Evolutionary conservation across 2,797 vertebrate genomes (phyloP), one percentile per base, ranked within the genome.

Genomic region (Rhinichthys osculus): DNA sequence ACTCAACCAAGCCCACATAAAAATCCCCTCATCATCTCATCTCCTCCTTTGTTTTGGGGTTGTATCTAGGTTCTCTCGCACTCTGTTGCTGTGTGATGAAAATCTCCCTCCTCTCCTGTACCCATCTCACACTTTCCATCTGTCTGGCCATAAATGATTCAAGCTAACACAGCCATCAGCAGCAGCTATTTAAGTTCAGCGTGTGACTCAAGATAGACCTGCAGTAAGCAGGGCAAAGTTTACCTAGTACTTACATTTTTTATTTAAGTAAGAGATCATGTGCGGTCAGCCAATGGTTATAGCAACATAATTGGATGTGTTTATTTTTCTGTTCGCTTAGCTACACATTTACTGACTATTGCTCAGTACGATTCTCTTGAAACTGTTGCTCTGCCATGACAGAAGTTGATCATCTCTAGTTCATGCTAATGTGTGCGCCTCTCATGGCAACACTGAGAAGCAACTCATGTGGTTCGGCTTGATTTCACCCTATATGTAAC

Each of bases 51-150:
- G 92, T 93, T 91, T 90, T 88, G 66, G 42, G 90, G 87, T 79
- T 0, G 91, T 92, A 78, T 90, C 92, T 91, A 92, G 89, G 92
- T 59, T 38, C 47, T 67, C 47, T 81, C 66, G 2, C 74, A 73
- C 27, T 44, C n/a, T 40, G 54, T 66, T 40, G 64, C 67, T 67
- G 57, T 80, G 47, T 33, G 42, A 78, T 59, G 72, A 47, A 81
- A 72, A 82, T 80, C 90, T 88, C 84, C 21, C 8, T 87, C 85
- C 79, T 85, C 17, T 87, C 35, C 2, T 88, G 16, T 82, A 88
- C 77, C 90, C 70, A 85, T 87, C 88, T 93, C 93, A 93, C 86
- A 89, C 82, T 94, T 93, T 95, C 93, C 93, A 86, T 89, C 80
- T 59, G 87, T 84, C 90, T 88, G 85, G 86, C 91, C 73, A 85